Percentiles rank a stretch among this genome's conserved stretches.
Evolutionary conservation across 2,113 vertebrate species (phyloP).

Genomic region (Odobenus rosmarus): DNA sequence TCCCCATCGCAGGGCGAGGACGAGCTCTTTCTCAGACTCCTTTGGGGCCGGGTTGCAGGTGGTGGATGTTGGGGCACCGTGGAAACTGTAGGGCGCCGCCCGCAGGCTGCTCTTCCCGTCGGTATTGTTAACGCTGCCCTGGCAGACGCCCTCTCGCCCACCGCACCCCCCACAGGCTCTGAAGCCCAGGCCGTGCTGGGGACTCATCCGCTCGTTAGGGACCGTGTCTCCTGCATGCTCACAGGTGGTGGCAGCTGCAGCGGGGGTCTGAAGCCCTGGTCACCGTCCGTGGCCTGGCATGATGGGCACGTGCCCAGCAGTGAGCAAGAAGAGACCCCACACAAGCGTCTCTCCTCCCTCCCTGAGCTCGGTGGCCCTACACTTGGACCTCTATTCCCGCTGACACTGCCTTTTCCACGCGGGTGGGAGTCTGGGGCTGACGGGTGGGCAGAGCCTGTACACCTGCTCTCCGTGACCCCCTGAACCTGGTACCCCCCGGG

Average conservation of each 20-base stretch:
- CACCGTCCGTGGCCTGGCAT: background rate
- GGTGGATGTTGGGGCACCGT: background rate
- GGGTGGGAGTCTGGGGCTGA: background rate
- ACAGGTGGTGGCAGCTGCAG: rapidly evolving
- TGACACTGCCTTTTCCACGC: background rate
- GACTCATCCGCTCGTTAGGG: background rate
- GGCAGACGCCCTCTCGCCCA: background rate
- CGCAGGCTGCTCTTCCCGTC: background rate
- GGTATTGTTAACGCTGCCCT: too few relatives aligned
- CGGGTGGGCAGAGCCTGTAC: background rate
- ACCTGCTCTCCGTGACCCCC: background rate
- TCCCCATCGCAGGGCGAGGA: background rate
- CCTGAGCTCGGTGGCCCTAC: background rate
- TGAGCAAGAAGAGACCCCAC: background rate
- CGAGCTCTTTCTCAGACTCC: background rate
- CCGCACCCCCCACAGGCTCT: background rate
- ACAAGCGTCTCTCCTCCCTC: background rate
- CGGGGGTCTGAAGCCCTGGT: background rate
- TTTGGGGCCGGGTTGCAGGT: background rate
- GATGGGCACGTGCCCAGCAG: rapidly evolving
- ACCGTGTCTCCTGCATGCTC: background rate
- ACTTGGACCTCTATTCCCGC: background rate
- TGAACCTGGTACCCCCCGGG: background rate
- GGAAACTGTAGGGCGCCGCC: background rate
- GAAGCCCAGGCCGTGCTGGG: background rate